Evolutionary conservation across 1,140 invertebrate species (phyloP).

Genomic region (Stenopsyche tienmushanensis): DNA sequence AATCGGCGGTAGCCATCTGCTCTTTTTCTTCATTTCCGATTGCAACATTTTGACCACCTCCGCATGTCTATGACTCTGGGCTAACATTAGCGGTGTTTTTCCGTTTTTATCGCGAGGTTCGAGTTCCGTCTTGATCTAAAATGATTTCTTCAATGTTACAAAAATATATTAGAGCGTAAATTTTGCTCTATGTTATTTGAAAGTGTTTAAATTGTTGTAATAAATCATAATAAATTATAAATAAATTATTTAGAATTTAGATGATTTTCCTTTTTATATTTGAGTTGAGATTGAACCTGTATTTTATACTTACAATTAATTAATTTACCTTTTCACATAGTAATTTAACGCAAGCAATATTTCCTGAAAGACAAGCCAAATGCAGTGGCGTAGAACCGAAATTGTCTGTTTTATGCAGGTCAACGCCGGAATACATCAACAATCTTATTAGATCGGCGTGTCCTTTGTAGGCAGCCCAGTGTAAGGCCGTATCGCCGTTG

Average conservation of each 20-base stretch:
- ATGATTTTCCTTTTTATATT: no score
- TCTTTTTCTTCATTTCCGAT: slow-evolving; percentile 75
- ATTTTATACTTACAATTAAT: no score
- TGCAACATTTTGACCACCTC: slow-evolving; percentile 80
- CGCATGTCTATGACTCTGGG: slow-evolving; percentile 80
- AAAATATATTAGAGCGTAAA: not conserved
- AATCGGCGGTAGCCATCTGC: slow-evolving; percentile 80
- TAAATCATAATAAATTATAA: no score
- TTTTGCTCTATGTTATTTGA: not conserved
- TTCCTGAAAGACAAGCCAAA: slow-evolving; percentile 87
- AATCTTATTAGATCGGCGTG: slow-evolving; percentile 83
- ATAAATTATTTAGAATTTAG: no score
- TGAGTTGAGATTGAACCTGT: no score
- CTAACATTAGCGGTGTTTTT: slow-evolving; percentile 85
- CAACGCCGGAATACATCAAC: slow-evolving; percentile 87
- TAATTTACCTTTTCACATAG: slow-evolving; percentile 85
- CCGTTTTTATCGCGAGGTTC: slow-evolving; percentile 87
- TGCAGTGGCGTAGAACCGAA: slow-evolving; percentile 92
- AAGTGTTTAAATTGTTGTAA: not conserved
- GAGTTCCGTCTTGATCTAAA: slow-evolving; percentile 77
- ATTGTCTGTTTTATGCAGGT: slow-evolving; percentile 86
- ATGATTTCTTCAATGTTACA: slow-evolving; percentile 3
- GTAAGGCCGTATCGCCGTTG: slow-evolving; percentile 88
- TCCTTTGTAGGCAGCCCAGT: slow-evolving; percentile 93
- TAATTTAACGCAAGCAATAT: slow-evolving; percentile 75